phyloP scores from a whole-genome alignment of 2,888 invertebrate species.

The Xylota sylvarum region DNA sequence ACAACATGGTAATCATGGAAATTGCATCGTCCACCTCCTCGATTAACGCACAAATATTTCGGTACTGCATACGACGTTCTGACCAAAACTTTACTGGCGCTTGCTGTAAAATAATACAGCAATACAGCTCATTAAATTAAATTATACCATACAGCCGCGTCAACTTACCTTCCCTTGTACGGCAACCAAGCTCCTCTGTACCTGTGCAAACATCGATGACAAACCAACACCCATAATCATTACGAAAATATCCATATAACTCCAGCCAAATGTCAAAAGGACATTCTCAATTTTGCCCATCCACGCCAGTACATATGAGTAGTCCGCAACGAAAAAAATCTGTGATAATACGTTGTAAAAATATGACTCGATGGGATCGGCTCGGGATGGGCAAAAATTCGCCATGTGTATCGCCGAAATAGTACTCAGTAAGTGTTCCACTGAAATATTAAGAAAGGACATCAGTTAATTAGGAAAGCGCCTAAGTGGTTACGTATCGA shows the following conservation, averaged over 20 bases:
- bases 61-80: slow-evolving; percentile 85
- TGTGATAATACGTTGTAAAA: slow-evolving; percentile 79
- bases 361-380: slow-evolving; percentile 82
- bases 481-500: background rate
- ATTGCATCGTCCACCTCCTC: slow-evolving; percentile 85
- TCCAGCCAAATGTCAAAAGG: slow-evolving; percentile 90
- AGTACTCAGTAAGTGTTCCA: slow-evolving; percentile 83
- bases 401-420: slow-evolving; percentile 81
- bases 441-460: slow-evolving; percentile 75
- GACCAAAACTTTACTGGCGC: slow-evolving; percentile 85
- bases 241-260: slow-evolving; percentile 90
- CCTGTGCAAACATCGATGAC: slow-evolving; percentile 87
- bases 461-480: slow-evolving; percentile 28
- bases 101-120: slow-evolving; percentile 63
- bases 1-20: slow-evolving; percentile 85
- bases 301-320: slow-evolving; percentile 81
- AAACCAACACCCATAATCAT: slow-evolving; percentile 89
- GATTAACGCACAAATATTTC: slow-evolving; percentile 85
- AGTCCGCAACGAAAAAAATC: slow-evolving; percentile 80
- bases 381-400: slow-evolving; percentile 80
- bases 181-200: slow-evolving; percentile 85
- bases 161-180: slow-evolving; percentile 84
- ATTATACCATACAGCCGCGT: no score
- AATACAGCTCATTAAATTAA: background rate
- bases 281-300: slow-evolving; percentile 85